These are phyloP conservation scores for Minunthozetes semirufus DNA, from an alignment of 2,888 invertebrate genomes.

Conservation along the genomic window DNA sequence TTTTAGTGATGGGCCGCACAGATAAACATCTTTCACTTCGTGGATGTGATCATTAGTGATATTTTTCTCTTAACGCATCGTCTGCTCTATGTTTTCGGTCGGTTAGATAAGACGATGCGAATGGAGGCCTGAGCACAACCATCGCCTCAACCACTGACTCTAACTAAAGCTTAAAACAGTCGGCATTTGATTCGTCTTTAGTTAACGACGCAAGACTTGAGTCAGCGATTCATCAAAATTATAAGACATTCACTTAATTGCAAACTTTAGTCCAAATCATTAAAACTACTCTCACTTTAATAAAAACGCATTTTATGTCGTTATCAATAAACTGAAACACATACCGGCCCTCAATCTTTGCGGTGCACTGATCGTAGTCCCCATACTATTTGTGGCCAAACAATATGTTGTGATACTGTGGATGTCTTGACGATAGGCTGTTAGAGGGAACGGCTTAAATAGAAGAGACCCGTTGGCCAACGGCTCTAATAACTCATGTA, in stretches of 20 bases:
- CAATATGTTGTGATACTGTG: slow-evolving; percentile 39
- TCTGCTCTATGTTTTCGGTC: neutral
- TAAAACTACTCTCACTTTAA: neutral
- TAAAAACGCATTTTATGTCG: neutral
- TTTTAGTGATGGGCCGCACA: neutral
- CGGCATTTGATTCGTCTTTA: neutral
- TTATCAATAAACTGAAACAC: neutral
- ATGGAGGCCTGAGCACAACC: neutral
- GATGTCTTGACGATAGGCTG: slow-evolving; percentile 39
- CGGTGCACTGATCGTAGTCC: slow-evolving; percentile 19
- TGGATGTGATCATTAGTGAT: slow-evolving; percentile 12
- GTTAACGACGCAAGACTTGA: neutral
- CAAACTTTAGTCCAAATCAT: neutral
- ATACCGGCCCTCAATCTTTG: neutral
- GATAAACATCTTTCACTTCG: slow-evolving; percentile 12
- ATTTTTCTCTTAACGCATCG: slow-evolving; percentile 4
- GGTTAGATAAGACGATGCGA: slow-evolving; percentile 7
- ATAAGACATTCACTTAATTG: neutral
- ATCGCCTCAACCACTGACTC: too few relatives aligned
- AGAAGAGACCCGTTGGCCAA: neutral
- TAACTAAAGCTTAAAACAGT: neutral
- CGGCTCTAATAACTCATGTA: neutral
- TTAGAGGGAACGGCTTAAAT: neutral
- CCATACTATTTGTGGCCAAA: slow-evolving; percentile 39
- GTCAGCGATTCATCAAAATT: neutral